These are phyloP conservation scores for Cyclina sinensis DNA, from an alignment of 1,140 invertebrate genomes.

Conservation along the genomic window DNA sequence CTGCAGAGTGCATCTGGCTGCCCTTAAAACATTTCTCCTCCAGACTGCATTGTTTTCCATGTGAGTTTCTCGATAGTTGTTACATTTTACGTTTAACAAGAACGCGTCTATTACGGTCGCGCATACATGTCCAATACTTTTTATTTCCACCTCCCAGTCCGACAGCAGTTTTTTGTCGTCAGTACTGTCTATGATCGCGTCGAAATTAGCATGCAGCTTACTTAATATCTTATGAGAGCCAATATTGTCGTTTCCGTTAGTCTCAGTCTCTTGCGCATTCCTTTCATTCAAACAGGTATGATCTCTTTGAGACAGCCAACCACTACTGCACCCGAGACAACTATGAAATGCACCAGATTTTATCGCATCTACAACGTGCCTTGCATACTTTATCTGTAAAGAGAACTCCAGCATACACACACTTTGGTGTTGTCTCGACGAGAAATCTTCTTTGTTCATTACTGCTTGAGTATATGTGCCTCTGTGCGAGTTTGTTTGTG, in stretches of 20 bases:
- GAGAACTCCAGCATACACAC: neutral
- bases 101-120: neutral
- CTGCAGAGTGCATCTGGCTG: neutral
- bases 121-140: neutral
- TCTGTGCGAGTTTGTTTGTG: neutral
- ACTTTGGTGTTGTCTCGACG: neutral
- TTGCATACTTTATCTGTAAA: neutral
- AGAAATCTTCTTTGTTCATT: neutral
- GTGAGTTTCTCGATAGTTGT: neutral
- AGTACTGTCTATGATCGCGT: neutral
- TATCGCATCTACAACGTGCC: neutral
- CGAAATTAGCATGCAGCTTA: neutral
- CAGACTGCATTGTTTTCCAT: neutral
- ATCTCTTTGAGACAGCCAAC: neutral
- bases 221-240: neutral
- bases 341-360: neutral
- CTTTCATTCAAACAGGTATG: neutral
- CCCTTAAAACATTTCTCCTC: neutral
- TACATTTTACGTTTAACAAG: neutral
- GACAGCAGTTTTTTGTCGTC: neutral
- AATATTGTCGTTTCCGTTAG: too few relatives aligned
- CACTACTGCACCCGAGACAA: neutral
- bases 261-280: neutral
- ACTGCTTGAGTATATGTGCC: neutral
- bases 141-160: neutral